Base-by-base conservation (phyloP, 1,140 invertebrate genomes). In the Marisa cornuarietis region DNA sequence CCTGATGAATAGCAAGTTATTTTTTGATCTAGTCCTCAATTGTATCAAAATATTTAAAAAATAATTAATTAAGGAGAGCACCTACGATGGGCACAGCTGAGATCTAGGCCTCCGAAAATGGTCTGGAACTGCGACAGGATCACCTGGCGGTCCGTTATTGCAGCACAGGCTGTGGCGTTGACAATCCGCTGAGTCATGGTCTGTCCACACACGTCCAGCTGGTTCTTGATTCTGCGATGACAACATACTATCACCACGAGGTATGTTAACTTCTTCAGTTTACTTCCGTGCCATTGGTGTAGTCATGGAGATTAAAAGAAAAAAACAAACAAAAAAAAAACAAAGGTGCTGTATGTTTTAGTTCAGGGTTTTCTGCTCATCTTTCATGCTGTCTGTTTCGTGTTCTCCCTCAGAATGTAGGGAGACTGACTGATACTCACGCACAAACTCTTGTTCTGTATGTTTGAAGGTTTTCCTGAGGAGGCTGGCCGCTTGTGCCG, bases 131-230 rank as follows among this genome's bases (percentile, higher is more conserved):
- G 65, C 51, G 79, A 80, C 79, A 84, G 51, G 20, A 84, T 71
- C 14, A 79, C 73, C 63, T 84, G 81, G 42, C 74, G 68, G 2
- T 84, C 81, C 20, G 81, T 13, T 13, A 52, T 71, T 62, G 65
- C 79, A 22, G 77, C 62, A 72, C 83, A 84, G 22, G 80, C 61
- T 2, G 81, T 79, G 71, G 79, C 78, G 81, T 84, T 84, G 65
- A 80, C 66, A n/a, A 84, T 54, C 20, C 78, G 42, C 73, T 80
- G 79, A 9, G 81, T 80, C n/a, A 84, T 51, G 13, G 81, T 72
- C 78, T 84, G 78, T 26, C 83, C 83, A 75, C 83, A 84, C 49
- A 78, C 62, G 76, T 84, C 83, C 71, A 84, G 66, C 65, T 80
- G 81, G 0, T 75, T 71, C 24, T 81, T 79, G 8, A 82, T 71